phyloP scores from a whole-genome alignment of 1,140 invertebrate genomes.

The Conus betulinus region DNA sequence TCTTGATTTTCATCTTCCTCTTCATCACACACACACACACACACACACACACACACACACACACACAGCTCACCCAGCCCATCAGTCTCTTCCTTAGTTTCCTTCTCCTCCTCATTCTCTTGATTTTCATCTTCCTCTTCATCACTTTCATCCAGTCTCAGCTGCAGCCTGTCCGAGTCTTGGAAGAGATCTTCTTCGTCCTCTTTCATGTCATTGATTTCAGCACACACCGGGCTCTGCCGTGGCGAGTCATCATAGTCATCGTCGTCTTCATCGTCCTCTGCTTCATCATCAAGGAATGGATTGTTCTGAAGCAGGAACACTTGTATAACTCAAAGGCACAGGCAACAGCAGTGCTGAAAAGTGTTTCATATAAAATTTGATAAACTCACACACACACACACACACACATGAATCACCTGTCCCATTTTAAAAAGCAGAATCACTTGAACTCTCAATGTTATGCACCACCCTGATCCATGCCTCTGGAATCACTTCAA shows the following conservation, averaged over 20 bases:
- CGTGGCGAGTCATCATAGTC: conserved; percentile 32
- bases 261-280: conserved; percentile 37
- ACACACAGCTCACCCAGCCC: neutral
- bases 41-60: neutral
- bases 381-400: neutral
- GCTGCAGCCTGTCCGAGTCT: conserved; percentile 43
- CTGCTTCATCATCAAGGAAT: conserved; percentile 51
- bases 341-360: no score
- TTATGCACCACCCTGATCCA: no score
- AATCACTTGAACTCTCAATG: no score
- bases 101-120: neutral
- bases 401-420: neutral
- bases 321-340: no score
- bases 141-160: conserved; percentile 46
- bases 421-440: no score
- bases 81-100: neutral
- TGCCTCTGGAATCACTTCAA: no score
- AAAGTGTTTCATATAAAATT: no score
- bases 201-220: conserved; percentile 22
- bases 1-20: no score
- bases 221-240: conserved; percentile 24
- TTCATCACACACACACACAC: neutral
- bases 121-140: conserved; percentile 53
- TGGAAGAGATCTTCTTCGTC: conserved; percentile 39
- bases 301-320: conserved; percentile 26